phyloP scores from a whole-genome alignment of 2,113 vertebrate species.

The Dicerorhinus sumatrensis region DNA sequence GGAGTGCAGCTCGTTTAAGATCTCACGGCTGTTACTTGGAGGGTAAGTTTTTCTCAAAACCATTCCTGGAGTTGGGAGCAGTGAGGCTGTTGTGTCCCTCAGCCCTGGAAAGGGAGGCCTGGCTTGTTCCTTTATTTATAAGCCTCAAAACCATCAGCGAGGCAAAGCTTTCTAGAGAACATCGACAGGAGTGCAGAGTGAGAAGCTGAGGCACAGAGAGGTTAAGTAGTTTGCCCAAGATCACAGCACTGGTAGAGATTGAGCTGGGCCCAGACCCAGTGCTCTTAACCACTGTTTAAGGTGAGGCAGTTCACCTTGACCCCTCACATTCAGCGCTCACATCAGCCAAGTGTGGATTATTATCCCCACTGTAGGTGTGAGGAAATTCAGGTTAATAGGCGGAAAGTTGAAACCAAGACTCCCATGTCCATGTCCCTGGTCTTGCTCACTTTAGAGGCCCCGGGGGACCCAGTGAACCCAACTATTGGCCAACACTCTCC shows the following conservation, averaged over 20 bases:
- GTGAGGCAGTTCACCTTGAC: not conserved
- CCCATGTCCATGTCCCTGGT: accelerated
- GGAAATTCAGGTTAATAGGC: not conserved
- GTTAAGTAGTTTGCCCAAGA: not conserved
- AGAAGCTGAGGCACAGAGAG: not conserved
- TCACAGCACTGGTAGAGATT: not conserved
- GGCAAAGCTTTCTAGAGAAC: not conserved
- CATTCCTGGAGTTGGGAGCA: not conserved
- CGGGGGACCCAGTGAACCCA: accelerated
- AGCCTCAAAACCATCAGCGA: not conserved
- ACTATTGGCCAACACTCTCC: not conserved
- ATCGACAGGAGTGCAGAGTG: not conserved
- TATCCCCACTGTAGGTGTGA: not conserved
- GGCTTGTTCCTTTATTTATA: not conserved
- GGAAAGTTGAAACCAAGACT: not conserved
- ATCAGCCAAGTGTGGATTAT: not conserved
- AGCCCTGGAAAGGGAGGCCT: too few species aligned
- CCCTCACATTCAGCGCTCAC: not conserved
- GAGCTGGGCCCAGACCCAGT: accelerated
- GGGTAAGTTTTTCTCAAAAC: not conserved
- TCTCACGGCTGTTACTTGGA: accelerated
- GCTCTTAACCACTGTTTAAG: not conserved
- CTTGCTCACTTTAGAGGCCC: not conserved
- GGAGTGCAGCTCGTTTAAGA: not conserved
- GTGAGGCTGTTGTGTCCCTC: too few species aligned